Conservation (phyloP, 1,140 invertebrate species). For the Anadara kagoshimensis region DNA sequence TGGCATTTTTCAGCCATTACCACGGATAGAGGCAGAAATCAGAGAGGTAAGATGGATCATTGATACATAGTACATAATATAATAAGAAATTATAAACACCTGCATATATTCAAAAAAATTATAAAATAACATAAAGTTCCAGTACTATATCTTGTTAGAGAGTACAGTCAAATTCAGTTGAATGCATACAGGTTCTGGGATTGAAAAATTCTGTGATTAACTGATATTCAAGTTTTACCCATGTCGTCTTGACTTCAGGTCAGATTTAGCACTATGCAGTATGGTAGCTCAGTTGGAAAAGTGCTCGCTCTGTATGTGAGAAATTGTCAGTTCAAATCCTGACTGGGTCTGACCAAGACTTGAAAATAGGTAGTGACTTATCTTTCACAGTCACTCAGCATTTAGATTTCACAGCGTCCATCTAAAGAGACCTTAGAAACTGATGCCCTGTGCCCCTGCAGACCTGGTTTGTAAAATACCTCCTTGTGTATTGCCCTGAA, state of each 20-base stretch:
- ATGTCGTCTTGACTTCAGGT: too few species aligned
- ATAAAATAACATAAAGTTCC: neutral
- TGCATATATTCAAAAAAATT: neutral
- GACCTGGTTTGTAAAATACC: too few species aligned
- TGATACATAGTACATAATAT: neutral
- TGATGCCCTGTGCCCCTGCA: too few species aligned
- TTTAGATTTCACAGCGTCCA: too few species aligned
- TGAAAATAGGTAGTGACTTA: too few species aligned
- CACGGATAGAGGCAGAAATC: constrained; percentile 13
- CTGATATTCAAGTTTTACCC: too few species aligned
- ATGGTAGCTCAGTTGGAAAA: neutral
- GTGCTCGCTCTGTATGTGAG: neutral
- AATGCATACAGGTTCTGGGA: neutral
- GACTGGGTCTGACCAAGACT: too few species aligned
- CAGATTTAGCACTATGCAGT: neutral
- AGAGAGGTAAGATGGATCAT: constrained; percentile 8
- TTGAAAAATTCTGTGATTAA: neutral
- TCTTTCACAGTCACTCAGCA: too few species aligned
- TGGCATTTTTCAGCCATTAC: constrained; percentile 9
- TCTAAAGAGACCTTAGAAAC: too few species aligned
- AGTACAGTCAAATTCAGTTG: neutral
- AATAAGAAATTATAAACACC: neutral
- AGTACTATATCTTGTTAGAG: neutral
- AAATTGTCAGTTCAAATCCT: too few species aligned
- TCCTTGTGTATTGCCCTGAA: too few species aligned